Conservation (phyloP, 2,797 vertebrate species). For the Intellagama lesueurii region DNA sequence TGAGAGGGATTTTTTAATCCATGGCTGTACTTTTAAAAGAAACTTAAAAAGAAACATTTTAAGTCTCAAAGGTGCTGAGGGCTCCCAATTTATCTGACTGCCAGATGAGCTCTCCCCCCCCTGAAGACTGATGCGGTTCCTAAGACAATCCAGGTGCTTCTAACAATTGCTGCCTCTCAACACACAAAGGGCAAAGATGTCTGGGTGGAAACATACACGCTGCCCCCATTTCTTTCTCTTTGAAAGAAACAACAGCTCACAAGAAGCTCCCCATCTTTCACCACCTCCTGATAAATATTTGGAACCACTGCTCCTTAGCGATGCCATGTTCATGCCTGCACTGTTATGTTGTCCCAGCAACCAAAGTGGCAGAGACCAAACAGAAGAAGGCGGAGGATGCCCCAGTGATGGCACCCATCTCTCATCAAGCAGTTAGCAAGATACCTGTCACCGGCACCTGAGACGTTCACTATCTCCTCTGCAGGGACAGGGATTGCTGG, state of each 20-base stretch:
- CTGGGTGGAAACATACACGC: not conserved
- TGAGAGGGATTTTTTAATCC: no score
- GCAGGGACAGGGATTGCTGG: conserved; percentile 77
- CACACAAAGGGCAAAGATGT: conserved; percentile 19
- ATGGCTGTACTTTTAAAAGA: no score
- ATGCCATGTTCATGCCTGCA: not conserved
- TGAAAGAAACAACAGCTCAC: conserved; percentile 41
- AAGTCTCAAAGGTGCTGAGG: conserved; percentile 3
- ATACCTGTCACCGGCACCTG: conserved; percentile 92
- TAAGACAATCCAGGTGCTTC: not conserved
- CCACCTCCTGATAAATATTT: conserved; percentile 70
- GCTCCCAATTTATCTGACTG: not conserved
- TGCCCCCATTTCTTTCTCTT: not conserved
- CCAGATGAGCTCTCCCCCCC: not conserved
- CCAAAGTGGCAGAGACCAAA: conserved; percentile 29
- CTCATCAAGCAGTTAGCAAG: not conserved
- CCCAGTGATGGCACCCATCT: not conserved
- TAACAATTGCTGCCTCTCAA: not conserved
- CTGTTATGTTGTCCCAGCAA: conserved; percentile 66
- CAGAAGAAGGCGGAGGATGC: conserved; percentile 36
- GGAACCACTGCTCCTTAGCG: conserved; percentile 63
- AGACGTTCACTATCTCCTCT: conserved; percentile 87
- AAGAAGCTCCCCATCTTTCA: conserved; percentile 55
- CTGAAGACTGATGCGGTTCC: not conserved
- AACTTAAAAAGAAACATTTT: not conserved